phyloP scores from a whole-genome alignment of 1,140 invertebrate genomes.

The Drosophila lacertosa region DNA sequence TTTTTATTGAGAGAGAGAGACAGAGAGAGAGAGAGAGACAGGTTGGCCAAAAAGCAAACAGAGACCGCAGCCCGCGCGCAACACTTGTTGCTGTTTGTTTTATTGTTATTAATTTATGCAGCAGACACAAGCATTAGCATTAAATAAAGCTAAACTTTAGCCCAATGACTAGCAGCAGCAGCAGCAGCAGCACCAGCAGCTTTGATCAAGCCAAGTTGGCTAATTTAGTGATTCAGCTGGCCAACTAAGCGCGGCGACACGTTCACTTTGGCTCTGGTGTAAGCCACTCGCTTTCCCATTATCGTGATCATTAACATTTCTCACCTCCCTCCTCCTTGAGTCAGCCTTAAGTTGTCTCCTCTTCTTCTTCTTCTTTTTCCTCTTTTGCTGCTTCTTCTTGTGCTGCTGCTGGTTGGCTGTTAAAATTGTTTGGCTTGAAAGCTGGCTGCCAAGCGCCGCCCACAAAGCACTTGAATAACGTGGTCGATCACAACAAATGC shows the following conservation, averaged over 20 bases:
- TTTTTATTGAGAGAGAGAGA: neutral
- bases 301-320: slow-evolving; percentile 46
- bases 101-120: slow-evolving; percentile 79
- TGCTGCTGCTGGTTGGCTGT: slow-evolving; percentile 59
- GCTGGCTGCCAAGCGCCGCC: slow-evolving; percentile 67
- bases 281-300: slow-evolving; percentile 44
- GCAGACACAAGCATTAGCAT: slow-evolving; percentile 76
- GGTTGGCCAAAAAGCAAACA: too few relatives aligned
- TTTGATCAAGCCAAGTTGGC: slow-evolving; percentile 4
- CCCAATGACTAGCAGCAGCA: neutral
- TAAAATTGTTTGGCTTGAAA: slow-evolving; percentile 75
- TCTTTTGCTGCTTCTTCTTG: slow-evolving; percentile 6
- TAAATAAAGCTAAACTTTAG: slow-evolving; percentile 36
- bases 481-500: slow-evolving; percentile 49
- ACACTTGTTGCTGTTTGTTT: slow-evolving; percentile 26
- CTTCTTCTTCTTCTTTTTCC: neutral
- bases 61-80: neutral
- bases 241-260: slow-evolving; percentile 27
- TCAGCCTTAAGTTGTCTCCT: neutral
- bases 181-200: slow-evolving; percentile 4
- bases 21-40: too few relatives aligned
- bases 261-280: slow-evolving; percentile 9
- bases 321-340: neutral
- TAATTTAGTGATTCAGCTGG: slow-evolving; percentile 30
- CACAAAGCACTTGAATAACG: slow-evolving; percentile 29